Evolutionary conservation across 2,888 invertebrate genomes (phyloP), one percentile per base, ranked within the genome.

Genomic region (Metalampra italica): DNA sequence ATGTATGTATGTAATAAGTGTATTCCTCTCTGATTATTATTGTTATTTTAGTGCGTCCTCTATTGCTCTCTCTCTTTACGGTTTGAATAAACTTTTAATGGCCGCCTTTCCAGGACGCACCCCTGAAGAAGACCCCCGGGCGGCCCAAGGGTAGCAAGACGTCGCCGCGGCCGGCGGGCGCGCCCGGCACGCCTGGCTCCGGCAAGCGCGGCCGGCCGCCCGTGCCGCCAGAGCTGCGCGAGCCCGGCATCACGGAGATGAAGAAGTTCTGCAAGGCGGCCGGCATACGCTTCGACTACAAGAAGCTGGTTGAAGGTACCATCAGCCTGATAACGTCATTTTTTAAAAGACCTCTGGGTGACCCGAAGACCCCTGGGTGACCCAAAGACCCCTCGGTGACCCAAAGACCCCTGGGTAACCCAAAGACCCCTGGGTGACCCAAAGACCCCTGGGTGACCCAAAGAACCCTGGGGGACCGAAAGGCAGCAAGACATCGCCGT

Each of bases 251-350:
- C 67, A 89, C 87, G 0, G 88, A 89, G 34, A 86, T 90, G 87
- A 90, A 88, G 79, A 84, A 82, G 65, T 89, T 87, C 78, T 87
- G 89, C 69, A 90, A 90, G 55, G 83, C 87, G 0, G 90, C 90
- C 37, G 90, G 90, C 1, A 82, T 90, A 41, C 78, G 88, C 30
- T 89, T 88, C 71, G 88, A 90, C 55, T 90, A 90, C 53, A 87
- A 87, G 73, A 88, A 89, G 47, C 82, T 90, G 1, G 83, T 86
- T 32, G 90, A 90, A 63, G 90, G 90, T 90, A 36, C 36, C n/a
- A n/a, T n/a, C n/a, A n/a, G n/a, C n/a, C n/a, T 22, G 44, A 59
- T 53, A 1, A 9, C 3, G 12, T 12, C 7, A 30, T 30, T 7
- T 30, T 7, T 9, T 7, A 41, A 15, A 29, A 42, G 9, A 37